Conservation (phyloP, 2,113 vertebrate species). For the Amia ocellicauda region DNA sequence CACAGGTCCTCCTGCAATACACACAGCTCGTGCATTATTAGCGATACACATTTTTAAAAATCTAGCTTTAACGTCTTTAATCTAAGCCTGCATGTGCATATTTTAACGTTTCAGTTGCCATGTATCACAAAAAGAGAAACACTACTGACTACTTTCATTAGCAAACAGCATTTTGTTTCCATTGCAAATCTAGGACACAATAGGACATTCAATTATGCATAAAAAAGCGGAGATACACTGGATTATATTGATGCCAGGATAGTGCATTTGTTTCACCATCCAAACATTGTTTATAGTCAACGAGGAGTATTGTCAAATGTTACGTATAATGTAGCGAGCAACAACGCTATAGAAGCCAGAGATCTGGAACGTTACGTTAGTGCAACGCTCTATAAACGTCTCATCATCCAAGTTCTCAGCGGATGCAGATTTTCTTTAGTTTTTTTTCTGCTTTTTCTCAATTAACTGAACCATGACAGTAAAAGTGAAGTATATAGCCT, state of each 20-base stretch:
- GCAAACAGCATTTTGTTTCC: slow-evolving; percentile 1
- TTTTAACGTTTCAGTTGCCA: not conserved
- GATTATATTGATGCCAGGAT: not conserved
- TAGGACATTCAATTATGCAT: slow-evolving; percentile 1
- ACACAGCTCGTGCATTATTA: not conserved
- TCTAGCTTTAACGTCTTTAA: too few relatives aligned
- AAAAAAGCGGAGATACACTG: not conserved
- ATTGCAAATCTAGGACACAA: not conserved
- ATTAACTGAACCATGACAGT: not conserved
- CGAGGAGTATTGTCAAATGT: not conserved
- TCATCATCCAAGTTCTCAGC: too few relatives aligned
- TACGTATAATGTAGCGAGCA: too few relatives aligned
- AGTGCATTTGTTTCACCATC: not conserved
- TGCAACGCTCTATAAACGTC: too few relatives aligned
- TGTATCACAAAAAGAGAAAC: not conserved
- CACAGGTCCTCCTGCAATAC: not conserved
- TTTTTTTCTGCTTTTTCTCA: not conserved
- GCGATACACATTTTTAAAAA: not conserved
- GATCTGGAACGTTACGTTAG: too few relatives aligned
- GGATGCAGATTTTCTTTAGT: too few relatives aligned
- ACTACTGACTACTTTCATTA: not conserved
- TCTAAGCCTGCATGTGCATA: too few relatives aligned
- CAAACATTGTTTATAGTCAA: not conserved
- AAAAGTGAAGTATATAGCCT: not conserved
- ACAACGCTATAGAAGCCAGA: too few relatives aligned